These are phyloP conservation scores for Stegana nigrithorax DNA, from an alignment of 2,888 invertebrate species.

Conservation along the genomic window DNA sequence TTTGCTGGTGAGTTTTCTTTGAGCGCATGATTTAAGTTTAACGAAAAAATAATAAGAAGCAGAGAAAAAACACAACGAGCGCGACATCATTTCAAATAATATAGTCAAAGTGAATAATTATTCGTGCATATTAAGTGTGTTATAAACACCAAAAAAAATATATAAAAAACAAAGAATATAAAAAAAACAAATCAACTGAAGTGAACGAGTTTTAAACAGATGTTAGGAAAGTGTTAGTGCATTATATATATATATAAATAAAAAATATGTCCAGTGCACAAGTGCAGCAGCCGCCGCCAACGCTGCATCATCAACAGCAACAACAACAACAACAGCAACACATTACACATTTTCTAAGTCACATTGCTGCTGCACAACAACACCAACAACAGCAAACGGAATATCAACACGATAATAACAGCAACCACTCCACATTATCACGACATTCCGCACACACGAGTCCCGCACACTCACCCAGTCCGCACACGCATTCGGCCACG, in stretches of 20 bases:
- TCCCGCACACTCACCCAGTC: slow-evolving; percentile 48
- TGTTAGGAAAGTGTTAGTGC: not conserved
- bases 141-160: too few species aligned
- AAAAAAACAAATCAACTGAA: not conserved
- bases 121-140: too few species aligned
- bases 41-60: too few species aligned
- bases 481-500: slow-evolving; percentile 52
- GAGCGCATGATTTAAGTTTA: too few species aligned
- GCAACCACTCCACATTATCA: slow-evolving; percentile 55
- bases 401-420: slow-evolving; percentile 63
- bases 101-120: too few species aligned
- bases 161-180: not conserved
- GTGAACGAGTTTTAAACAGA: not conserved
- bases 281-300: slow-evolving; percentile 63
- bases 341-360: slow-evolving; percentile 63
- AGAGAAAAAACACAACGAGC: too few species aligned
- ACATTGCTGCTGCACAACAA: slow-evolving; percentile 58
- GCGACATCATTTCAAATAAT: too few species aligned
- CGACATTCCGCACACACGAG: slow-evolving; percentile 46
- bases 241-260: not conserved
- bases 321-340: slow-evolving; percentile 57
- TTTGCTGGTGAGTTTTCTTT: too few species aligned
- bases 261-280: slow-evolving; percentile 67
- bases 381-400: slow-evolving; percentile 45
- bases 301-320: slow-evolving; percentile 46